Base-by-base conservation (phyloP, 2,888 invertebrate genomes). In the Urechis unicinctus region DNA sequence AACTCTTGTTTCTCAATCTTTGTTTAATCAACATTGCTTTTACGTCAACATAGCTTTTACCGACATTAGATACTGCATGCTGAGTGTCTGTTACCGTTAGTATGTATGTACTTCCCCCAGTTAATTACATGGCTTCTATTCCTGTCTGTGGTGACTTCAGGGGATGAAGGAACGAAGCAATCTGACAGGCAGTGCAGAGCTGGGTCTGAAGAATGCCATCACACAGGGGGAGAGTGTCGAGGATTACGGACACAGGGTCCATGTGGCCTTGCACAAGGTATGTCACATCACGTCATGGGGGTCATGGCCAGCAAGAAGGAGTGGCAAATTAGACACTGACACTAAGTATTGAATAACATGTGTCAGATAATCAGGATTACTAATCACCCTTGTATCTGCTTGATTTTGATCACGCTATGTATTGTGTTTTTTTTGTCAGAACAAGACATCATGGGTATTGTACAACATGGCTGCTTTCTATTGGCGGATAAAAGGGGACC, bases 391-490 rank as follows among this genome's bases (percentile, higher is more conserved):
- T n/a, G n/a, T n/a, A n/a, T n/a, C n/a, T n/a, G n/a, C n/a, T n/a
- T n/a, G n/a, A n/a, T n/a, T n/a, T n/a, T n/a, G n/a, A n/a, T n/a
- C n/a, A n/a, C n/a, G n/a, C n/a, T n/a, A n/a, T n/a, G n/a, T n/a
- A n/a, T n/a, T n/a, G n/a, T n/a, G n/a, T n/a, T n/a, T n/a, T n/a
- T n/a, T n/a, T n/a, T n/a, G n/a, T 13, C 81, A 82, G 70, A 89
- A 89, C 72, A 82, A 80, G 53, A 84, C 86, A 0, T 88, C 88
- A 0, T 90, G 89, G 89, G 76, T 88, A 31, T 84, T 88, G 71
- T 86, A 88, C 68, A 88, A 88, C 72, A 82, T 89, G 77, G 89
- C 88, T 31, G 84, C 88, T 1, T 81, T 88, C 63, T 89, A 85
- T 78, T 90, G 89, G 89, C 81, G 88, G 62, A 83, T 86, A 0